Evolutionary conservation across 2,797 vertebrate genomes (phyloP), one percentile per base, ranked within the genome.

Genomic region (Oreortyx pictus): DNA sequence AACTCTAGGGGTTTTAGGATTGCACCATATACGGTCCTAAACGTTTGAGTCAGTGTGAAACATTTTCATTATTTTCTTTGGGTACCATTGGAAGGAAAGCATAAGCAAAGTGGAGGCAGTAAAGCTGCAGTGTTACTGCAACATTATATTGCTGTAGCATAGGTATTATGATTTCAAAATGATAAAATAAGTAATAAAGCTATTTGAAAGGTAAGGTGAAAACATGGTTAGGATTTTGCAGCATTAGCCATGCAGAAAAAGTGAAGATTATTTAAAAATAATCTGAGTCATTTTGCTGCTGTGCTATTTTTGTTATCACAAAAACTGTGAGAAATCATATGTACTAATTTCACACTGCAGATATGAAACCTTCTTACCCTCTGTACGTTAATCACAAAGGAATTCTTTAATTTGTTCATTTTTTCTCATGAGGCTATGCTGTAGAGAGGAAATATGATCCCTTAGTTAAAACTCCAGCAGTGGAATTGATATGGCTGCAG

Each of bases 301-400:
- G 4, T 71, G 27, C 90, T 96, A 67, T 94, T 96, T 95, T 95
- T 96, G 60, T 94, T 88, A 94, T 73, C 86, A 95, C 93, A 94
- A 96, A 92, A 96, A 76, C 89, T 94, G 86, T 8, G 31, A 94
- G 95, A 86, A 65, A 41, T 93, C 89, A 86, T 73, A 74, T 87
- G 57, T 86, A 77, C 93, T 93, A 71, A 29, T 75, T 94, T 83
- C 86, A 76, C 89, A 96, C 93, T 95, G 83, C 85, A 94, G 94
- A 91, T 94, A 81, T 75, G 88, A 92, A 97, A 94, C 62, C 22
- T 92, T 96, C 95, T 88, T 94, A 82, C 73, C 89, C n/a, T 93
- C 27, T 52, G 7, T 72, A 8, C 5, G 1, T 33, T 57, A n/a
- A 9, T 71, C 50, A 70, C 27, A 66, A 29, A 68, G 74, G 14